Percentiles rank a stretch among this genome's conserved stretches.
Conservation (phyloP, 1,140 invertebrate genomes). For the Heliconius congener region DNA sequence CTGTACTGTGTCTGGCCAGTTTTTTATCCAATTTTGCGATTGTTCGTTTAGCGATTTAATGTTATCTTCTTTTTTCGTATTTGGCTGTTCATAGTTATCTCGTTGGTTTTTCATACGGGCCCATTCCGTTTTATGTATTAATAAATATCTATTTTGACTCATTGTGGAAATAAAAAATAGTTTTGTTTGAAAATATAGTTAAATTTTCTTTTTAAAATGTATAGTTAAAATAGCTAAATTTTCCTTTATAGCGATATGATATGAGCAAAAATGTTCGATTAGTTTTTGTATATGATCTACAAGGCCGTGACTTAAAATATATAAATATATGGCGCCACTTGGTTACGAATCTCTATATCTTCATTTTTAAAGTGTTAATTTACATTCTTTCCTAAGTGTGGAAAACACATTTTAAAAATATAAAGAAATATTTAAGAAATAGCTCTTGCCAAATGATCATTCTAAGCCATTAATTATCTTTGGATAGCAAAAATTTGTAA, state of each 20-base stretch:
- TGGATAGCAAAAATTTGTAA: too few species aligned
- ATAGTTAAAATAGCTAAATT: too few species aligned
- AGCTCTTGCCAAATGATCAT: too few species aligned
- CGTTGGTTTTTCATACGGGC: conserved; percentile 46
- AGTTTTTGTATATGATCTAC: not conserved
- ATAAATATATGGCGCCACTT: too few species aligned
- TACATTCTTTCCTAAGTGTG: too few species aligned
- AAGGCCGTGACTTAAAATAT: not conserved
- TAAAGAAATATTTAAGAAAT: too few species aligned
- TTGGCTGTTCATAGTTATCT: conserved; percentile 15
- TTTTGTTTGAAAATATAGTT: not conserved
- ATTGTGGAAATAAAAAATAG: conserved; percentile 24
- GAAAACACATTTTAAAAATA: too few species aligned
- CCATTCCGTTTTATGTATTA: conserved; percentile 58
- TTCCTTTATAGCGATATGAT: too few species aligned
- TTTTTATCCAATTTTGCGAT: conserved; percentile 57
- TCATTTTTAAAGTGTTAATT: too few species aligned
- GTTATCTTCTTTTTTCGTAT: conserved; percentile 44
- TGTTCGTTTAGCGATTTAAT: conserved; percentile 52
- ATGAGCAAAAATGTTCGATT: not conserved
- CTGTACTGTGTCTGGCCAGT: conserved; percentile 56
- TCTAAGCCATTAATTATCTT: too few species aligned
- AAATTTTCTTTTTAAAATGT: not conserved
- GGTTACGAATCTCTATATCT: too few species aligned
- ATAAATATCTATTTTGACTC: conserved; percentile 27